These are phyloP conservation scores for Drosophila yakuba DNA, from an alignment of 1,140 invertebrate species.

Conservation along the genomic window DNA sequence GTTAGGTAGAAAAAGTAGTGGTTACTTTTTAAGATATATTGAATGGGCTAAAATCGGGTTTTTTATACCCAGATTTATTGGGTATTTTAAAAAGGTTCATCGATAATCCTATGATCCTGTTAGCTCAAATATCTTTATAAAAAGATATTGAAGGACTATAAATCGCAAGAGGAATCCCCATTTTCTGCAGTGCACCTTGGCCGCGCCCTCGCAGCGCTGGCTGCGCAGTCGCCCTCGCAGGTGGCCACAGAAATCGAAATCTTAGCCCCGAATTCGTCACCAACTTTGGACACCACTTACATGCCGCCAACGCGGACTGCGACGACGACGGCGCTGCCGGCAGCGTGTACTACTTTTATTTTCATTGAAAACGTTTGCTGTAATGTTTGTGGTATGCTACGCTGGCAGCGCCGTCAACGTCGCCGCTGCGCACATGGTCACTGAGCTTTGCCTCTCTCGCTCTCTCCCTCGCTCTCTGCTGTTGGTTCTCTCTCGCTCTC, in stretches of 20 bases:
- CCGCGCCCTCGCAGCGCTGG: constrained; percentile 70
- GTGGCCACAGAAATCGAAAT: constrained; percentile 63
- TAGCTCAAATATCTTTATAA: too few relatives aligned
- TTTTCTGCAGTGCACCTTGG: constrained; percentile 19
- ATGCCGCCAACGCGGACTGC: constrained; percentile 27
- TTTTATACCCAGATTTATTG: too few relatives aligned
- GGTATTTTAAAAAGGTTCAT: too few relatives aligned
- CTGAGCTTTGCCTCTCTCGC: constrained; percentile 65
- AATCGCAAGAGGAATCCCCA: neutral
- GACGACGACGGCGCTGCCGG: constrained; percentile 30
- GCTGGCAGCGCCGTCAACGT: constrained; percentile 34
- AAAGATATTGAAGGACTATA: too few relatives aligned
- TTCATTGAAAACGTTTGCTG: constrained; percentile 83
- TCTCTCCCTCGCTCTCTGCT: constrained; percentile 18
- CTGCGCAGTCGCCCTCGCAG: constrained; percentile 75
- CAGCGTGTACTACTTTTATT: constrained; percentile 81
- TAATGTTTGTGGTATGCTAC: constrained; percentile 76
- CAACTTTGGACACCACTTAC: constrained; percentile 76
- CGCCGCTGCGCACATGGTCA: constrained; percentile 71
- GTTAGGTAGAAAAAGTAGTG: too few relatives aligned
- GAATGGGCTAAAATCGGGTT: too few relatives aligned
- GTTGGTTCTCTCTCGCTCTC: constrained; percentile 14
- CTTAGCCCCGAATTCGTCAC: constrained; percentile 64
- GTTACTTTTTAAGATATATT: too few relatives aligned
- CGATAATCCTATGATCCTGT: too few relatives aligned